Percentiles rank a stretch among this genome's conserved stretches.
Conservation (phyloP, 2,797 vertebrate species). For the Tauraco hartlaubi region DNA sequence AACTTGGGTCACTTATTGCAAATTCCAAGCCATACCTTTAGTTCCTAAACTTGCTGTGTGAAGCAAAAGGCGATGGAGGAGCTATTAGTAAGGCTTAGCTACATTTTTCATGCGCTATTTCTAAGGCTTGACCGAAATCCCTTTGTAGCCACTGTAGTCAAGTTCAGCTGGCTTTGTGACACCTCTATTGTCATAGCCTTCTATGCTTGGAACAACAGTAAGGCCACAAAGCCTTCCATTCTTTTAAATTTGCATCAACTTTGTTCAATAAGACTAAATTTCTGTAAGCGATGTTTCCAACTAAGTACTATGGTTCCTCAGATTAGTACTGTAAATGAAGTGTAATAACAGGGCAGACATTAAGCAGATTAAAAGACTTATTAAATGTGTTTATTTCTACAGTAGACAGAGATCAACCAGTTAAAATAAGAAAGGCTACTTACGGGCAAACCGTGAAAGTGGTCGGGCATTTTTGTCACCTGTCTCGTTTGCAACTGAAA, state of each 20-base stretch:
- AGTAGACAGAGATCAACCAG: not conserved
- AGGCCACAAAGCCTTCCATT: not conserved
- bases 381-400: not conserved
- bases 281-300: not conserved
- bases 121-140: not conserved
- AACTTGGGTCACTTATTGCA: not conserved
- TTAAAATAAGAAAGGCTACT: slow-evolving; percentile 72
- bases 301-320: not conserved
- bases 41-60: not conserved
- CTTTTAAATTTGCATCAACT: not conserved
- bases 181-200: not conserved
- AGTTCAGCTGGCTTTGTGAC: not conserved
- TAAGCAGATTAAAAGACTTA: not conserved
- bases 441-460: slow-evolving; percentile 89
- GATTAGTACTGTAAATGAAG: not conserved
- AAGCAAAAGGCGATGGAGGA: not conserved
- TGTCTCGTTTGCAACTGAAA: slow-evolving; percentile 93
- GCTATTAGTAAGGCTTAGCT: not conserved
- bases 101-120: not conserved
- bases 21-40: not conserved
- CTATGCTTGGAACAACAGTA: not conserved
- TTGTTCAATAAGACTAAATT: not conserved
- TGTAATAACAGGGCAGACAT: not conserved
- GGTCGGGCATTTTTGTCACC: slow-evolving; percentile 87
- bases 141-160: not conserved